phyloP scores from a whole-genome alignment of 92 coral and sea anemone genomes.

The Blastomussa wellsi region DNA sequence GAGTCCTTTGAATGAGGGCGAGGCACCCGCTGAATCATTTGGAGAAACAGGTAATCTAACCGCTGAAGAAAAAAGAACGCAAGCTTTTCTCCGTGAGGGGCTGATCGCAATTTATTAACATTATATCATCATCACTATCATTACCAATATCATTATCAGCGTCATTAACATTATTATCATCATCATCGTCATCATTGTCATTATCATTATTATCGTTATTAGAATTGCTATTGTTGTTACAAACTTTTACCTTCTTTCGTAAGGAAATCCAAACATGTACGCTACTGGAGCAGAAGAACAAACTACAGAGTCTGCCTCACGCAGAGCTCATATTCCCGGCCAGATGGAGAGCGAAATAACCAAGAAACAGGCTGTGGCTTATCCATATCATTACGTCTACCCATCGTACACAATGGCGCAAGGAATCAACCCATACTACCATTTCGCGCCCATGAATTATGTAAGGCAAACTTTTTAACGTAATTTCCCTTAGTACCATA shows the following conservation, averaged over 20 bases:
- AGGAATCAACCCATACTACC: slow-evolving; percentile 28
- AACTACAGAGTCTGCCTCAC: slow-evolving; percentile 40
- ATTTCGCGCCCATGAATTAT: slow-evolving; percentile 26
- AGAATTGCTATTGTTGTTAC: background rate
- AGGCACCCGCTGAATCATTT: slow-evolving; percentile 14
- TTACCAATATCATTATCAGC: too few relatives aligned
- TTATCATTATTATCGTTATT: background rate
- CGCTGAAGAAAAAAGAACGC: background rate
- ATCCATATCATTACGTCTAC: slow-evolving; percentile 52
- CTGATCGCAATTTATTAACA: background rate
- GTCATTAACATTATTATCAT: background rate
- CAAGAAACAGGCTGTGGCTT: slow-evolving; percentile 85
- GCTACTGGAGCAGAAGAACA: slow-evolving; percentile 20
- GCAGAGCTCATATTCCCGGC: slow-evolving; percentile 61
- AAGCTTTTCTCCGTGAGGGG: background rate
- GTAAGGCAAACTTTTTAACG: background rate
- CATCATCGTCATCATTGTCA: background rate
- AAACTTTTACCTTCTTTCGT: background rate
- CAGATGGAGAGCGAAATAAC: background rate
- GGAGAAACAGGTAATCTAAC: slow-evolving; percentile 29
- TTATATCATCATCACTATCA: background rate
- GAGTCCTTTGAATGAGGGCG: slow-evolving; percentile 23
- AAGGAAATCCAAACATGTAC: slow-evolving; percentile 43
- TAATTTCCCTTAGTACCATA: background rate
- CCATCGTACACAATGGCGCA: slow-evolving; percentile 38